phyloP scores from a whole-genome alignment of 2,888 invertebrate species.

The Melanargia galathea region DNA sequence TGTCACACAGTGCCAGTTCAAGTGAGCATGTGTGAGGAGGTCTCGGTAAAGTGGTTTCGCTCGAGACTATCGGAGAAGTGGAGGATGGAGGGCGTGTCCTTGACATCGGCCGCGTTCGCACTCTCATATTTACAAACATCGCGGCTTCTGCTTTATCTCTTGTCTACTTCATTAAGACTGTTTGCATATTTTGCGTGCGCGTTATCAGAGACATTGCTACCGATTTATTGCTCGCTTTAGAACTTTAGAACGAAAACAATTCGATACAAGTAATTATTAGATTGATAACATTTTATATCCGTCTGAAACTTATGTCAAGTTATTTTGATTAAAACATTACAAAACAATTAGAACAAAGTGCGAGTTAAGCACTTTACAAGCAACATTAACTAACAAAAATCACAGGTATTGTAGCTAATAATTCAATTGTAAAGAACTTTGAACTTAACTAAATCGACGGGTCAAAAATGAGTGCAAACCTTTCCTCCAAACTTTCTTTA shows the following conservation, averaged over 20 bases:
- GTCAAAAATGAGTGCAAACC: no score
- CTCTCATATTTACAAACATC: constrained; percentile 52
- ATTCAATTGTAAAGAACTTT: no score
- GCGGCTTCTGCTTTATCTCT: constrained; percentile 26
- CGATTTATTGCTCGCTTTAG: constrained; percentile 15
- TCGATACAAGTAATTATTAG: constrained; percentile 1
- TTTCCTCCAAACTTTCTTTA: no score
- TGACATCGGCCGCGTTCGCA: constrained; percentile 63
- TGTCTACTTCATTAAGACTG: constrained; percentile 30
- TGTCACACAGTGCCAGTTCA: no score
- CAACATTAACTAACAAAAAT: no score
- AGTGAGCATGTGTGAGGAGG: constrained; percentile 45
- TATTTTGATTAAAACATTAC: neutral
- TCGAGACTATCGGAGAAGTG: constrained; percentile 43
- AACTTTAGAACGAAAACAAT: constrained; percentile 3
- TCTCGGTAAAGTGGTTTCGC: constrained; percentile 48
- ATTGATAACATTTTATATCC: neutral
- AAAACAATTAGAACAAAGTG: neutral
- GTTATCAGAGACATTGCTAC: constrained; percentile 18
- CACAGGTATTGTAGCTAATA: no score
- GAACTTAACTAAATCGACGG: no score
- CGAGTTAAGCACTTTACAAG: neutral
- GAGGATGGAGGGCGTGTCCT: constrained; percentile 60
- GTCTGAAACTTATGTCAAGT: neutral
- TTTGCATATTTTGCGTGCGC: constrained; percentile 5